These are phyloP conservation scores for Formicarius rufipectus DNA, from an alignment of 2,113 vertebrate species.

Conservation along the genomic window DNA sequence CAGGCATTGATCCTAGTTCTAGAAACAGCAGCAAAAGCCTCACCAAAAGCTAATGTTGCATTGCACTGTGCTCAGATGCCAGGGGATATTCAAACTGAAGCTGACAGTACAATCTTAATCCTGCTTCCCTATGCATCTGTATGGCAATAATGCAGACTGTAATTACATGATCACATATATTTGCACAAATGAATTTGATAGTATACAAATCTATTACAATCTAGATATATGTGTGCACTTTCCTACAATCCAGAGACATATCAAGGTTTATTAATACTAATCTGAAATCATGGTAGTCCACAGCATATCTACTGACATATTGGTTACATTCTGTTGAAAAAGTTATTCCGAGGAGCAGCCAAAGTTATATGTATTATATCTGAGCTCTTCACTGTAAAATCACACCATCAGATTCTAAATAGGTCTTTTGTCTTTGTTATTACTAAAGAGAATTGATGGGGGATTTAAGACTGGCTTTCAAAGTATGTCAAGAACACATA, in stretches of 20 bases:
- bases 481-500: not conserved
- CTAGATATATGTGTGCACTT: not conserved
- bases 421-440: not conserved
- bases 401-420: not conserved
- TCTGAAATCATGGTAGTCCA: not conserved
- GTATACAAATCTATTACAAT: not conserved
- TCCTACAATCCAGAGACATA: not conserved
- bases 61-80: not conserved
- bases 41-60: not conserved
- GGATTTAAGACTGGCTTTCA: not conserved
- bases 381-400: not conserved
- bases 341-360: not conserved
- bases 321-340: not conserved
- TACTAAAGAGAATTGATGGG: not conserved
- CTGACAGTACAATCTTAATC: constrained; percentile 35
- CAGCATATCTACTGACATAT: not conserved
- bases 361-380: not conserved
- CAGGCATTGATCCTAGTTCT: not conserved
- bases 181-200: constrained; percentile 16
- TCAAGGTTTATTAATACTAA: not conserved
- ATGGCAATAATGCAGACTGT: not conserved
- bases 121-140: not conserved
- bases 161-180: constrained; percentile 37
- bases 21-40: not conserved
- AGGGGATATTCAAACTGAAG: constrained; percentile 9